These are phyloP conservation scores for Lepus townsendii DNA, from an alignment of 2,797 vertebrate species.

Conservation along the genomic window DNA sequence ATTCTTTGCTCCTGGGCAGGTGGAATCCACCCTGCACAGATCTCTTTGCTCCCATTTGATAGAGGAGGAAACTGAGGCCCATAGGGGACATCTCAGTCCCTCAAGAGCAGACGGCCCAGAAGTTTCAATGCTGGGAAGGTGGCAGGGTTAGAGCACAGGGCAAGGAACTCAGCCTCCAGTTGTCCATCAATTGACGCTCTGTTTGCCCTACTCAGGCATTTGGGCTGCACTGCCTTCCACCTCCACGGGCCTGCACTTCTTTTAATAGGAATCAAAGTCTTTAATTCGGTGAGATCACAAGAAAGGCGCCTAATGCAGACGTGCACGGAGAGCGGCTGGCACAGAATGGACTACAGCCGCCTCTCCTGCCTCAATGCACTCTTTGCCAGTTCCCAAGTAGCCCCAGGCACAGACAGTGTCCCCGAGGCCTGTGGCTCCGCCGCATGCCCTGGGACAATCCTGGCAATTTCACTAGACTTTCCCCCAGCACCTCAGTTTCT, in stretches of 20 bases:
- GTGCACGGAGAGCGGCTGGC: slow-evolving; percentile 1
- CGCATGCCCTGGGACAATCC: background rate
- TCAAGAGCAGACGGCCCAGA: background rate
- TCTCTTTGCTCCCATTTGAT: background rate
- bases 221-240: rapidly evolving
- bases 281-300: slow-evolving; percentile 78
- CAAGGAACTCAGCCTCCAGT: background rate
- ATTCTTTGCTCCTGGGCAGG: background rate
- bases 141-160: background rate
- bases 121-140: background rate
- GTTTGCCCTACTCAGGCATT: background rate
- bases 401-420: background rate
- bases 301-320: slow-evolving; percentile 79
- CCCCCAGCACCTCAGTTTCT: slow-evolving; percentile 46
- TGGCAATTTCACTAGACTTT: background rate
- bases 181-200: background rate
- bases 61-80: slow-evolving; percentile 45
- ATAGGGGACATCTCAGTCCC: background rate
- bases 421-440: background rate
- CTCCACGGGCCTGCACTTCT: slow-evolving; percentile 65
- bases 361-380: background rate
- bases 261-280: slow-evolving; percentile 81
- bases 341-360: slow-evolving; percentile 63
- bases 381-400: background rate
- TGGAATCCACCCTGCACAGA: background rate